phyloP scores from a whole-genome alignment of 2,797 vertebrate species.

The Sternotherus odoratus region DNA sequence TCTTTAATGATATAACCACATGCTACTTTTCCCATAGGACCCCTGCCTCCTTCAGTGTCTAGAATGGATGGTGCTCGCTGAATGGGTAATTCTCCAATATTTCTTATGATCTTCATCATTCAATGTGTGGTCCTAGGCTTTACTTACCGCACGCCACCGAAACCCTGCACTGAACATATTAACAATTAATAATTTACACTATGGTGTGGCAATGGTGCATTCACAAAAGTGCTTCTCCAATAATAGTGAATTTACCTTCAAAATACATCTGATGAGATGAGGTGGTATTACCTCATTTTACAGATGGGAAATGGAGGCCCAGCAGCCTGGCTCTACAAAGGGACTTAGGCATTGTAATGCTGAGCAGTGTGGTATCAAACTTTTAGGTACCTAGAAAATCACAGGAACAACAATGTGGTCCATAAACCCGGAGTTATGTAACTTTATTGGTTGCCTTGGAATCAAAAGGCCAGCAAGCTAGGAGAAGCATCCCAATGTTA shows the following conservation, averaged over 20 bases:
- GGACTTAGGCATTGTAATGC: background rate
- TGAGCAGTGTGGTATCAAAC: background rate
- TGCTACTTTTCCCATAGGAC: background rate
- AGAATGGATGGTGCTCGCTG: background rate
- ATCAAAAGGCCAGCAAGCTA: background rate
- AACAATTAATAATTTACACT: constrained; percentile 7
- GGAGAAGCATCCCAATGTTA: background rate
- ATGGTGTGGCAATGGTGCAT: background rate
- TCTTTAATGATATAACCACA: background rate
- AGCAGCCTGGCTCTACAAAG: background rate
- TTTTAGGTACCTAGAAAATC: too few relatives aligned
- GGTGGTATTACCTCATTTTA: background rate
- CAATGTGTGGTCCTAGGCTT: background rate
- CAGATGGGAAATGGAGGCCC: background rate
- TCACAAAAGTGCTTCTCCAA: background rate
- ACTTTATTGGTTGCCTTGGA: background rate
- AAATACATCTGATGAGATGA: background rate
- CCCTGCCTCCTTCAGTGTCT: background rate
- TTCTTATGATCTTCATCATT: background rate
- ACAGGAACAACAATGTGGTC: too few relatives aligned
- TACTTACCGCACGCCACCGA: background rate
- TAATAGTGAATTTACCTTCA: background rate
- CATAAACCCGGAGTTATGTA: background rate
- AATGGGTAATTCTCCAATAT: background rate
- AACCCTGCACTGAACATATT: background rate